phyloP scores from a whole-genome alignment of 2,888 invertebrate genomes.

The Polymixis flavicincta region DNA sequence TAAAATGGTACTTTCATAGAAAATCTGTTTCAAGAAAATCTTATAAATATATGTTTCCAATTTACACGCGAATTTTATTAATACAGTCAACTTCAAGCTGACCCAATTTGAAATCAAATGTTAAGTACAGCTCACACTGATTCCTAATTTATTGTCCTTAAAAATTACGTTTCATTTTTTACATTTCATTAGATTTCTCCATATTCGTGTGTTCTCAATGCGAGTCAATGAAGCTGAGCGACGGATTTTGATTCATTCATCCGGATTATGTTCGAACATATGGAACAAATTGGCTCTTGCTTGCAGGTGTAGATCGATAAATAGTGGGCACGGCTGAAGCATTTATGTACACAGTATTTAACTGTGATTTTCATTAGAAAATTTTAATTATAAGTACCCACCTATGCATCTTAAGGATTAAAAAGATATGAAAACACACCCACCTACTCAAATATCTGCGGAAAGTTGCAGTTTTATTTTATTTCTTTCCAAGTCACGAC shows the following conservation, averaged over 20 bases:
- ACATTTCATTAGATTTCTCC: slow-evolving; percentile 16
- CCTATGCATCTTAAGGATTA: not conserved
- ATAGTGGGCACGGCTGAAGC: slow-evolving; percentile 17
- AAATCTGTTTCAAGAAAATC: not conserved
- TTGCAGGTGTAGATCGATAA: slow-evolving; percentile 50
- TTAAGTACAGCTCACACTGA: slow-evolving; percentile 10
- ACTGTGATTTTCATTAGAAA: not conserved
- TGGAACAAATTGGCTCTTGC: slow-evolving; percentile 53
- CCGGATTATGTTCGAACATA: slow-evolving; percentile 37
- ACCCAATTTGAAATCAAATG: slow-evolving; percentile 37
- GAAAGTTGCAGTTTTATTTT: not conserved
- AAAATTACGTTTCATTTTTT: slow-evolving; percentile 22
- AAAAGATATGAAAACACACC: too few relatives aligned
- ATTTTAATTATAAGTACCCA: not conserved
- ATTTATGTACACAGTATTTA: slow-evolving; percentile 1
- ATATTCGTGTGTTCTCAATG: slow-evolving; percentile 24
- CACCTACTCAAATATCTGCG: too few relatives aligned
- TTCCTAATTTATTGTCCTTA: slow-evolving; percentile 28
- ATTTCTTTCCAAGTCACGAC: not conserved
- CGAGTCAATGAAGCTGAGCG: slow-evolving; percentile 26
- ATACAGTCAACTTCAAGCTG: too few relatives aligned
- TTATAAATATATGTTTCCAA: not conserved
- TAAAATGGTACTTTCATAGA: not conserved
- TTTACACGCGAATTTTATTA: too few relatives aligned
- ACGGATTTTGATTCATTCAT: slow-evolving; percentile 49